These are phyloP conservation scores for Mustela lutreola DNA, from an alignment of 2,113 vertebrate species.

Conservation along the genomic window DNA sequence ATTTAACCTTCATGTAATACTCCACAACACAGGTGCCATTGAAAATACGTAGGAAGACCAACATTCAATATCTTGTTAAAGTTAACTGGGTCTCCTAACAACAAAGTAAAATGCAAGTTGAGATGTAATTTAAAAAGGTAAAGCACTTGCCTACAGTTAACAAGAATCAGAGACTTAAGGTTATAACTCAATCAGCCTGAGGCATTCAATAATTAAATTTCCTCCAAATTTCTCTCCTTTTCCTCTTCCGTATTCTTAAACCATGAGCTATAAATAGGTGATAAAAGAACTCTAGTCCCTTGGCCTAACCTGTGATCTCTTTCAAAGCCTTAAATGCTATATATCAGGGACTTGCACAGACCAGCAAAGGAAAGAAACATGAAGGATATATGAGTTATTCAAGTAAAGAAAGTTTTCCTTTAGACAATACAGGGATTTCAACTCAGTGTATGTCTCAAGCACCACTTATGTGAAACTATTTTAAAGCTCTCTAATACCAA, in stretches of 20 bases:
- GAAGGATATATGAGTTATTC: background rate
- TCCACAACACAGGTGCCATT: background rate
- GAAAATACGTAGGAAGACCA: slow-evolving; percentile 47
- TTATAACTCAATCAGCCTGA: slow-evolving; percentile 28
- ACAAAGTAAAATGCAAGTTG: slow-evolving; percentile 40
- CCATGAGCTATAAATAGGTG: background rate
- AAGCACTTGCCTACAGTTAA: background rate
- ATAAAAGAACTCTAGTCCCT: background rate
- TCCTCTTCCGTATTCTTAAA: slow-evolving; percentile 23
- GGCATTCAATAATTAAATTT: slow-evolving; percentile 47
- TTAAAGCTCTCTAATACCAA: background rate
- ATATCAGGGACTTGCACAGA: background rate
- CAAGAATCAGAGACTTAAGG: slow-evolving; percentile 1
- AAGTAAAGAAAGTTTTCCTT: background rate
- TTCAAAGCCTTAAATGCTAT: background rate
- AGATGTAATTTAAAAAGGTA: background rate
- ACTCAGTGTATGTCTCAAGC: background rate
- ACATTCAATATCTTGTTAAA: slow-evolving; percentile 1
- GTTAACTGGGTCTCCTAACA: background rate
- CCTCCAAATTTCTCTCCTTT: slow-evolving; percentile 36
- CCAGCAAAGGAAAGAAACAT: background rate
- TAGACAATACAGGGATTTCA: background rate
- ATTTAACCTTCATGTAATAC: background rate
- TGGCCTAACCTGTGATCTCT: background rate
- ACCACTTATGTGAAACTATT: background rate